Base-by-base conservation (phyloP, 1,140 invertebrate species). In the Ips nitidus region DNA sequence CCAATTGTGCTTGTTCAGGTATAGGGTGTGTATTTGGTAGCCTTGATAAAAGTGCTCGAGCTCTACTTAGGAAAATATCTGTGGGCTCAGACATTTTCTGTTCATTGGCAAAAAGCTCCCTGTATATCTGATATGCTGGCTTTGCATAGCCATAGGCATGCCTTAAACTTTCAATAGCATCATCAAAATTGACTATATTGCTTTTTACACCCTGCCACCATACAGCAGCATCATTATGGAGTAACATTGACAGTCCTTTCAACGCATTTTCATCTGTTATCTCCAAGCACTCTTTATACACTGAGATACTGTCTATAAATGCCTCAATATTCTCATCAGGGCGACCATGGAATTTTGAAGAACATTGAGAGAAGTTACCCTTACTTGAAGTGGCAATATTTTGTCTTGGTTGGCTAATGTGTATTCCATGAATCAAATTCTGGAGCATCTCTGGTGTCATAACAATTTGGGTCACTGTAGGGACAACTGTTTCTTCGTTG, bases 71-170 rank as follows among this genome's bases (percentile, higher is more conserved):
- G 40, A 66, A 66, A 7, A 62, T 39, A 45, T 66, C 63, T 3
- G 63, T 66, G 5, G 53, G 22, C 41, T 62, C 52, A 4, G 4
- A n/a, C 5, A 4, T 40, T 22, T 8, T 22, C 50, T 66, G 52
- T 57, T 66, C 38, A 4, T 7, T 3, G 41, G 63, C 55, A 57
- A 66, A 66, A 4, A 66, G 52, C 40, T 66, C 63, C 60, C 52
- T 5, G 52, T 58, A 66, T 66, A 66, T 62, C 39, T 39, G n/a
- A 38, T 5, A 61, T 5, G n/a, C 37, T 8, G 63, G 52, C 60
- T 62, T 66, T 4, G 6, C 38, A 55, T 61, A 22, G 4, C 55
- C 63, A 57, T 56, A 64, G 22, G 58, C 58, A 5, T 4, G 4
- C 4, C 45, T 4, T 5, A 47, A 5, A 4, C 4, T 5, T 47